Base-by-base conservation (phyloP, 2,888 invertebrate genomes). In the Eurois occulta region DNA sequence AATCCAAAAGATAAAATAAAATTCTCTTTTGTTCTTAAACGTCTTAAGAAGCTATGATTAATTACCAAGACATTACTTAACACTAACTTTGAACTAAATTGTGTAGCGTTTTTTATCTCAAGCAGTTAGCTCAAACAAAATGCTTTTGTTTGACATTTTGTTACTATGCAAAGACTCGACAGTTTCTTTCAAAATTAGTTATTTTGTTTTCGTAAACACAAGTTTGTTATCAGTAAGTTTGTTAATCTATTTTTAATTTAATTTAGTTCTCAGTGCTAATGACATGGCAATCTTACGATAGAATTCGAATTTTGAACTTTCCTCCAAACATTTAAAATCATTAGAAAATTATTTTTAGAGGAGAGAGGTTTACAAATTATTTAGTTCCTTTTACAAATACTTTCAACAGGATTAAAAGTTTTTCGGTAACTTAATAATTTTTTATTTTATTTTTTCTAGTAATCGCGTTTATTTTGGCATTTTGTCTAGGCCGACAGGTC, bases 31-130 rank as follows among this genome's bases (percentile, higher is more conserved):
- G 64, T 69, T 71, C 35, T 60, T 32, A n/a, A 16, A 18, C 11
- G 66, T 72, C 48, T 64, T 32, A 84, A 60, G 60, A 66, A 18
- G n/a, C 21, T 58, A 67, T 73, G 75, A 85, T 83, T 81, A 85
- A 83, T 80, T 72, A 83, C 55, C 21, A 43, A n/a, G 75, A 13
- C 46, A 72, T 83, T 80, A 75, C 75, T 58, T 28, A 70, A 60
- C 81, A 58, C 60, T 68, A 71, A 80, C 60, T 75, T 66, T 58
- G 8, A 62, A 67, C 72, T 70, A 43, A 38, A 75, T 55, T 55
- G 7, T 77, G 16, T n/a, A 55, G 60, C 10, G 48, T 70, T 67
- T 73, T 73, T 84, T 75, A 67, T 84, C 41, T 71, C 24, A 21
- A 41, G 41, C 48, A 58, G 35, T 62, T 52, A 64, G 24, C 43